Percentiles rank a stretch among this genome's conserved stretches.
These are phyloP conservation scores for Dreissena polymorpha DNA, from an alignment of 1,140 invertebrate species.

Conservation along the genomic window DNA sequence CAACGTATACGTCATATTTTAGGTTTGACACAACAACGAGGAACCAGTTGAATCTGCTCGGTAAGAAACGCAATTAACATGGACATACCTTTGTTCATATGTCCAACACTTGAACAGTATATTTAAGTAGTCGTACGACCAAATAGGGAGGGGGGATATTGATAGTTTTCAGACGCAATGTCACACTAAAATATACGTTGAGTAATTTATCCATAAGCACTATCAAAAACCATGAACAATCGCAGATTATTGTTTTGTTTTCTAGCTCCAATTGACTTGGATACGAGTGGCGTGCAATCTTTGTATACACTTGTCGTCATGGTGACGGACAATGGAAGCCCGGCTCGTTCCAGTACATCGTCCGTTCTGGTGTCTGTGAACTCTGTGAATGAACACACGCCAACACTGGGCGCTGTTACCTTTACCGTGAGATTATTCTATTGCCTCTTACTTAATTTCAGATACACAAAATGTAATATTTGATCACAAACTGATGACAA, in stretches of 20 bases:
- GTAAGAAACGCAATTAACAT: background rate
- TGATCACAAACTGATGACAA: no score
- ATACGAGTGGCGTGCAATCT: conserved; percentile 34
- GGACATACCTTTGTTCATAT: no score
- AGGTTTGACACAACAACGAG: conserved; percentile 37
- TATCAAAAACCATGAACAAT: no score
- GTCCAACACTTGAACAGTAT: no score
- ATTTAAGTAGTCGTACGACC: no score
- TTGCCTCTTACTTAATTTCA: no score
- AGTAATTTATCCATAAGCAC: no score
- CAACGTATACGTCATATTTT: conserved; percentile 50
- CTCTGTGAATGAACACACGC: conserved; percentile 35
- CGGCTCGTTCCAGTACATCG: conserved; percentile 42
- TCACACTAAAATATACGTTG: no score
- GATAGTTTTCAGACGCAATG: no score
- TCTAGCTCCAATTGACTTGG: conserved; percentile 19
- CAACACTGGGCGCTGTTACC: conserved; percentile 3
- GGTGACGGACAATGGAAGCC: conserved; percentile 29
- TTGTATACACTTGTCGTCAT: conserved; percentile 43
- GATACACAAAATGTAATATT: no score
- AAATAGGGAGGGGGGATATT: no score
- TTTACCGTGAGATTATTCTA: background rate
- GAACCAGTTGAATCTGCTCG: conserved; percentile 53
- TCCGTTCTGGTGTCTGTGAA: conserved; percentile 29
- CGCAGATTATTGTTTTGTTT: background rate